Evolutionary conservation across 2,797 vertebrate species (phyloP).

Genomic region (Melanotaenia nigrans): DNA sequence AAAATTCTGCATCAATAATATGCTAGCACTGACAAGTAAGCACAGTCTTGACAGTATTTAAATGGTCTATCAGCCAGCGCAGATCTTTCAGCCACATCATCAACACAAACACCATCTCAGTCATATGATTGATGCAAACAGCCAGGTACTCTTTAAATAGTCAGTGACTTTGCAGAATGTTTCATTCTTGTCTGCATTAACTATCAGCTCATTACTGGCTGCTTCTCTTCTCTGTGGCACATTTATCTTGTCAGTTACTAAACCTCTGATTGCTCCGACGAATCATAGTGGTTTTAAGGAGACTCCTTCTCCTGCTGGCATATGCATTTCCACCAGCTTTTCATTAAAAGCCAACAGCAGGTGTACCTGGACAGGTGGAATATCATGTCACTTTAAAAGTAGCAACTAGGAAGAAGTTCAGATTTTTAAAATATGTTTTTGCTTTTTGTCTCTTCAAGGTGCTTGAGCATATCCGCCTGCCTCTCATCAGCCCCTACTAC

Average conservation of each 20-base stretch:
- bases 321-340: background rate
- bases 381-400: background rate
- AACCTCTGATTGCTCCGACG: no score
- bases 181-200: no score
- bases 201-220: no score
- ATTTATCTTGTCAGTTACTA: no score
- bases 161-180: no score
- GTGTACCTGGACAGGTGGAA: background rate
- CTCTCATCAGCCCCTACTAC: constrained; percentile 86
- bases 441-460: constrained; percentile 69
- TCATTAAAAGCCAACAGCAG: background rate
- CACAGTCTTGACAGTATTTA: background rate
- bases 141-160: no score
- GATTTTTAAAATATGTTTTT: background rate
- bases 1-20: no score
- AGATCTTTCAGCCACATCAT: no score
- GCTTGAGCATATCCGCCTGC: constrained; percentile 84
- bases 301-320: background rate
- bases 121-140: no score
- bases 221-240: no score
- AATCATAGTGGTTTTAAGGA: background rate
- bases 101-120: no score
- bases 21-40: no score
- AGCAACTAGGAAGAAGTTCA: background rate
- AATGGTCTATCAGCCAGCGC: background rate